These are phyloP conservation scores for Thysanoteuthis rhombus DNA, from an alignment of 2,888 invertebrate genomes.

Conservation along the genomic window DNA sequence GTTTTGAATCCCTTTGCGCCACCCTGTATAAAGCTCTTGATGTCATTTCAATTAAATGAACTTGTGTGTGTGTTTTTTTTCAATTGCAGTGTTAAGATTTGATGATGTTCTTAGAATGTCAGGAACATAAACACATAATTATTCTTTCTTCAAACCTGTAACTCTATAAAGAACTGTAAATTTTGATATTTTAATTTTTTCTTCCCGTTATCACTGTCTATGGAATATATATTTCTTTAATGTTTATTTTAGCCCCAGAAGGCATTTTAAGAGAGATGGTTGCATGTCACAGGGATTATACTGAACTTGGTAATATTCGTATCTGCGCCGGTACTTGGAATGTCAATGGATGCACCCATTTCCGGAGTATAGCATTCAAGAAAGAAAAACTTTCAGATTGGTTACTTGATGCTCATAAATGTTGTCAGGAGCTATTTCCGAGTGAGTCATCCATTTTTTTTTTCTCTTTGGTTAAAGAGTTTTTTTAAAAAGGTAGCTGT, in stretches of 20 bases:
- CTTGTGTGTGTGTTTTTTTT: no score
- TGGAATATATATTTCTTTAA: not conserved
- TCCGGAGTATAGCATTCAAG: slow-evolving; percentile 93
- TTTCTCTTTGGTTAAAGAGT: no score
- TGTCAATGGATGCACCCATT: slow-evolving; percentile 99
- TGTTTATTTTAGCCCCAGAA: slow-evolving; percentile 53
- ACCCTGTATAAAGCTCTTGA: no score
- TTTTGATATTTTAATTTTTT: not conserved
- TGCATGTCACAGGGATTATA: slow-evolving; percentile 56
- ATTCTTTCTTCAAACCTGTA: no score
- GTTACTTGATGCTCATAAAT: slow-evolving; percentile 81
- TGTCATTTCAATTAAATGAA: no score
- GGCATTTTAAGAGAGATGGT: slow-evolving; percentile 55
- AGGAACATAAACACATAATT: no score
- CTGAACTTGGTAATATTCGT: slow-evolving; percentile 70
- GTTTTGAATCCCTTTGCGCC: no score
- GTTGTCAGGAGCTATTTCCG: slow-evolving; percentile 23
- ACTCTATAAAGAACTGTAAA: no score
- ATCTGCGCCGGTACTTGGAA: slow-evolving; percentile 97
- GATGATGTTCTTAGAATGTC: no score
- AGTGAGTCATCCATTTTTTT: not conserved
- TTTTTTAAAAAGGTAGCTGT: no score
- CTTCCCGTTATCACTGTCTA: not conserved
- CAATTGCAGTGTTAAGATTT: no score
- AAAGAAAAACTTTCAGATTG: slow-evolving; percentile 70